Evolutionary conservation across 2,113 vertebrate species (phyloP), one percentile per base, ranked within the genome.

Genomic region (Micronisus gabar): DNA sequence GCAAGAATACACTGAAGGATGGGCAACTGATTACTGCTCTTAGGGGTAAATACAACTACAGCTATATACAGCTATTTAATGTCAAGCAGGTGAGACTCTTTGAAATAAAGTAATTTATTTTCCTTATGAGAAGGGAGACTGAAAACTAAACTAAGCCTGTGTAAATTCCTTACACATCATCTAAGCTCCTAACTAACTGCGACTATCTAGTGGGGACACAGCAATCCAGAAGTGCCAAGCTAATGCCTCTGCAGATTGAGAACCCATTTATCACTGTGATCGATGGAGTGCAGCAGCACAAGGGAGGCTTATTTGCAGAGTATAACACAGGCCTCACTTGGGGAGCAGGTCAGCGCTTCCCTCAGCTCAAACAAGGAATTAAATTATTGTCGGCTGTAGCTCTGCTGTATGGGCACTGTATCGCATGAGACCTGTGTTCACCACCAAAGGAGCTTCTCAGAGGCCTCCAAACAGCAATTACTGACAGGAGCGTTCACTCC

Each of bases 201-300:
- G 10, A 62, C 90, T 96, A 27, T 91, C 91, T 91, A 32, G 71
- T 87, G 84, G 84, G 90, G 91, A 85, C 86, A 45, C 78, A 61
- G 93, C 94, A 94, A 96, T 96, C 91, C 81, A 84, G 80, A 47
- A 95, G 70, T 58, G 83, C 86, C 94, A 86, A 50, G 73, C 36
- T 94, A 81, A 80, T 80, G 94, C 62, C 96, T 95, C 83, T 97
- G 91, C 93, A 94, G 91, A 93, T 80, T 81, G 96, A 95, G 93
- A 83, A 70, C 65, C 78, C 89, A 93, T 97, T 97, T 95, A 73
- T 96, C 93, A 95, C 73, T 14, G 0, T 93, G 94, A 97, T 96
- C 9, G 84, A 95, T 95, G 93, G 72, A 81, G 68, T 88, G 76
- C 88, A 72, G 96, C 92, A 93, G 82, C 81, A 84, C 83, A 63